Conservation (phyloP, 2,113 vertebrate species). For the Lycaon pictus region DNA sequence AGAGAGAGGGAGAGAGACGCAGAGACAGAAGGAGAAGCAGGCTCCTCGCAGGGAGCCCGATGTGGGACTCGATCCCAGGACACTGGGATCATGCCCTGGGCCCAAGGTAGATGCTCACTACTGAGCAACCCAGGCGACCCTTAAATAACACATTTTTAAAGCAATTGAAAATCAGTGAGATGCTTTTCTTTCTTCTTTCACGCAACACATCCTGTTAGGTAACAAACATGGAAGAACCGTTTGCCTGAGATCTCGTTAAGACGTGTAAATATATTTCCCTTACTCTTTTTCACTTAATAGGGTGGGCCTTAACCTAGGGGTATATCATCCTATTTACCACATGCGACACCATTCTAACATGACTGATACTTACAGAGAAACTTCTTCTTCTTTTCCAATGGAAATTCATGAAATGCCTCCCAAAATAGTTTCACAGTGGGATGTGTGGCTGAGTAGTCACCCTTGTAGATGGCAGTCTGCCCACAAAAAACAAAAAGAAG, state of each 20-base stretch:
- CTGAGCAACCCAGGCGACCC: too few relatives aligned
- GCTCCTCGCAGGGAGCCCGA: too few relatives aligned
- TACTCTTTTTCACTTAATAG: neutral
- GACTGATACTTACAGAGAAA: slow-evolving; percentile 92
- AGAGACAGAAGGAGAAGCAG: too few relatives aligned
- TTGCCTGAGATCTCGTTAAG: neutral
- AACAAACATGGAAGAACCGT: neutral
- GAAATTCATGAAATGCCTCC: slow-evolving; percentile 98
- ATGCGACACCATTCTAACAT: neutral
- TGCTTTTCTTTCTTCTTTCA: neutral
- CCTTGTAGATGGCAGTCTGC: slow-evolving; percentile 95
- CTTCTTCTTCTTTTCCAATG: slow-evolving; percentile 97
- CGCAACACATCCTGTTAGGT: neutral
- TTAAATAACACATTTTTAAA: slow-evolving; percentile 37
- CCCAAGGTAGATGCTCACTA: too few relatives aligned
- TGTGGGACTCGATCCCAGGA: too few relatives aligned
- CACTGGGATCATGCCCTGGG: too few relatives aligned
- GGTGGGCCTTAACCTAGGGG: neutral
- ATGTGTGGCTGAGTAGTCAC: slow-evolving; percentile 94
- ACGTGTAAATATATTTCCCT: neutral
- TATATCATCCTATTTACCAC: neutral
- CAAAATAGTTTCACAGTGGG: slow-evolving; percentile 97
- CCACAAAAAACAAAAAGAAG: slow-evolving; percentile 40
- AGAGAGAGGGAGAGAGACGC: too few relatives aligned
- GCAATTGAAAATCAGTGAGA: neutral